phyloP scores from a whole-genome alignment of 2,113 vertebrate species.

The Tenebrosternarchus preto region DNA sequence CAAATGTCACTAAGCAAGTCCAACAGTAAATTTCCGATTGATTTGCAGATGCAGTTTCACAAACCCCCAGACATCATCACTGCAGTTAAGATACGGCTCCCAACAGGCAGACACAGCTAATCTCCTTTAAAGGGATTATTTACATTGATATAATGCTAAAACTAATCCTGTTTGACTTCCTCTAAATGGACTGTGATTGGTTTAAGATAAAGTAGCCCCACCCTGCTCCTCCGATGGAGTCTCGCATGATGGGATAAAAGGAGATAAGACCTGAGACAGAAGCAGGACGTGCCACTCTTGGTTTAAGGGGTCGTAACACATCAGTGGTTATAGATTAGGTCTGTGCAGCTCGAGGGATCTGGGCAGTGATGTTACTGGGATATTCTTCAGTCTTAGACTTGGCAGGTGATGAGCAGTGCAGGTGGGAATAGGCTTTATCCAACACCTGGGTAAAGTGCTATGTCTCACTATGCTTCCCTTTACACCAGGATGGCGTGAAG shows the following conservation, averaged over 20 bases:
- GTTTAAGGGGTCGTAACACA: neutral
- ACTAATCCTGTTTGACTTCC: neutral
- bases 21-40: neutral
- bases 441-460: neutral
- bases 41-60: neutral
- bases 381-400: neutral
- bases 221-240: neutral
- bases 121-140: slow-evolving; percentile 17
- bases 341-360: neutral
- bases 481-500: too few relatives aligned
- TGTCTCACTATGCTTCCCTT: too few relatives aligned
- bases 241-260: neutral
- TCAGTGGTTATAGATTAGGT: neutral
- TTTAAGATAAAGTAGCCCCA: neutral
- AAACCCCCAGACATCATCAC: neutral
- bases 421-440: neutral
- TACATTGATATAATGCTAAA: neutral
- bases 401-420: neutral
- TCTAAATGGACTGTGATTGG: neutral
- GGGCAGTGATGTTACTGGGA: neutral
- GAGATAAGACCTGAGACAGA: neutral
- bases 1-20: neutral
- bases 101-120: neutral
- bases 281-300: neutral
- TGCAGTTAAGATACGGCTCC: neutral